phyloP scores from a whole-genome alignment of 30 jellyfish, hydroid and myxozoan species.

The Cassiopea andromeda region DNA sequence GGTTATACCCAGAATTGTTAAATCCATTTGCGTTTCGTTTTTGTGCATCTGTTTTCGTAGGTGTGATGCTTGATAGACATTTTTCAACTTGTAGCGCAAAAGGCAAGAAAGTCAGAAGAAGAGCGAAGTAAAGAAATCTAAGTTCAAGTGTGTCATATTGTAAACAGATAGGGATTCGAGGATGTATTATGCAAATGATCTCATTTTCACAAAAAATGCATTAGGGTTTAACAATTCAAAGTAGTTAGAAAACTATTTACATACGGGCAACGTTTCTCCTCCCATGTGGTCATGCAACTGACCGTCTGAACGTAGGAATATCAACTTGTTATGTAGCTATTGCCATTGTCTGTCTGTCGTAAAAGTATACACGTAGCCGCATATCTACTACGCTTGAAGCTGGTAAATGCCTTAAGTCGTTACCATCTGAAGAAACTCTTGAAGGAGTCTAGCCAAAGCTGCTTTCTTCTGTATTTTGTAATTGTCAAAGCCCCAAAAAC shows the following conservation, averaged over 20 bases:
- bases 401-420: not conserved
- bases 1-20: too few species aligned
- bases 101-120: slow-evolving; percentile 86
- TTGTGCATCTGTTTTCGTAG: too few species aligned
- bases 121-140: slow-evolving; percentile 85
- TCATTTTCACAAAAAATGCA: slow-evolving; percentile 32
- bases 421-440: not conserved
- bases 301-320: not conserved
- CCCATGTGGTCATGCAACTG: not conserved
- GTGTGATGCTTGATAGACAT: not conserved
- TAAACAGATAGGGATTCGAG: slow-evolving; percentile 46
- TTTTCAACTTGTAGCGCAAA: slow-evolving; percentile 75
- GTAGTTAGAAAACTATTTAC: slow-evolving; percentile 3
- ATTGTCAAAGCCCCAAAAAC: too few species aligned
- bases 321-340: not conserved
- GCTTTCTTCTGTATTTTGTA: too few species aligned
- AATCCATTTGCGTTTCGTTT: too few species aligned
- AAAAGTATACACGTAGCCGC: not conserved
- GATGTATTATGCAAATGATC: slow-evolving; percentile 7
- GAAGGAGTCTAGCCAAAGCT: too few species aligned
- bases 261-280: not conserved
- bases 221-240: slow-evolving; percentile 18
- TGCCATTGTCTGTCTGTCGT: not conserved
- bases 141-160: slow-evolving; percentile 82
- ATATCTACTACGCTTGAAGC: not conserved